Evolutionary conservation across 2,797 vertebrate species (phyloP).

Genomic region (Acrossocheilus fasciatus): DNA sequence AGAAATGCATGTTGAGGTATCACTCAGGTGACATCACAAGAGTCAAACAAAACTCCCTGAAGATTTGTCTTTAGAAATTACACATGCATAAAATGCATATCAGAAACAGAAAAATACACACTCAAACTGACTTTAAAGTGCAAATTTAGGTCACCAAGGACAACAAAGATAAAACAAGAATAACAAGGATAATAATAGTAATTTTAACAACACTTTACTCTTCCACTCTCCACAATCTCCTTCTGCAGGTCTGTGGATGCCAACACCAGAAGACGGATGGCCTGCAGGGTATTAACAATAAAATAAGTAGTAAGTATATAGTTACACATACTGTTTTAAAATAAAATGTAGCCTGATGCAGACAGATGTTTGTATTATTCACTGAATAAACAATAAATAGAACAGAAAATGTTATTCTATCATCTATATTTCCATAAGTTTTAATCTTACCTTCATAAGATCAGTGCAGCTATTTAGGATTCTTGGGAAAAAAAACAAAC

Average conservation of each 20-base stretch:
- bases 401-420: background rate
- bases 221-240: conserved; percentile 93
- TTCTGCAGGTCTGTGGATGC: conserved; percentile 94
- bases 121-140: background rate
- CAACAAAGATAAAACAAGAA: background rate
- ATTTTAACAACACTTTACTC: conserved; percentile 78
- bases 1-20: background rate
- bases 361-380: background rate
- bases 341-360: background rate
- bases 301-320: background rate
- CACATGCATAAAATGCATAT: background rate
- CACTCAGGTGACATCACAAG: background rate
- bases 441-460: conserved; percentile 91
- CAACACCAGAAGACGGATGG: conserved; percentile 89
- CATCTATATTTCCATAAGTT: background rate
- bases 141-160: background rate
- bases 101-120: background rate
- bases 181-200: background rate
- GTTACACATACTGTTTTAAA: background rate
- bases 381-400: background rate
- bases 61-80: background rate
- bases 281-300: conserved; percentile 73
- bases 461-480: conserved; percentile 95
- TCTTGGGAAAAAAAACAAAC: conserved; percentile 71
- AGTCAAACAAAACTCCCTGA: background rate